Evolutionary conservation across 2,797 vertebrate genomes (phyloP).

Genomic region (Falco columbarius): DNA sequence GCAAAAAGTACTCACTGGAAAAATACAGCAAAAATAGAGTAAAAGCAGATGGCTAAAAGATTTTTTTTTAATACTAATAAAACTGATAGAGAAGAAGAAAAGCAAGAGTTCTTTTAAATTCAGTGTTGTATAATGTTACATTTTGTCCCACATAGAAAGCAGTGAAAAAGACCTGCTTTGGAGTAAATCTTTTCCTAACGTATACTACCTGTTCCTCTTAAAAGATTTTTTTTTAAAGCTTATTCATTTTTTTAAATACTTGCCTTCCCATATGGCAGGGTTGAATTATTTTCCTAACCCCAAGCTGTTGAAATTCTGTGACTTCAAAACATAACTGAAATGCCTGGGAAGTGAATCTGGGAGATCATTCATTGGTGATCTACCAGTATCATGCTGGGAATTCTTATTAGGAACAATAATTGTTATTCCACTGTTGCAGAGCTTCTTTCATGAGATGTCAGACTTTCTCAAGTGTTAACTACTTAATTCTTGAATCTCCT

Average conservation of each 20-base stretch:
- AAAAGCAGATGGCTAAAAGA: not conserved
- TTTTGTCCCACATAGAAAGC: not conserved
- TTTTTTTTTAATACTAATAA: not conserved
- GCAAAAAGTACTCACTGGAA: not conserved
- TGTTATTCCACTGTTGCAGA: not conserved
- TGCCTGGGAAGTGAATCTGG: not conserved
- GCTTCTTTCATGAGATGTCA: not conserved
- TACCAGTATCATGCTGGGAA: not conserved
- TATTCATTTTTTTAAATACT: not conserved
- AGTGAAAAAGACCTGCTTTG: not conserved
- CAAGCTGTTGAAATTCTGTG: not conserved
- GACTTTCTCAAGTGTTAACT: not conserved
- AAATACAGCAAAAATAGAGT: conserved; percentile 13
- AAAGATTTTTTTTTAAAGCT: not conserved
- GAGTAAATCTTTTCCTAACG: not conserved
- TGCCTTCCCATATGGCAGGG: not conserved
- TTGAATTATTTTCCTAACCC: not conserved
- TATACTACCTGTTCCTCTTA: not conserved
- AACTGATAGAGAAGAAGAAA: not conserved
- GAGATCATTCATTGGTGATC: not conserved
- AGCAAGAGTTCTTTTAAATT: not conserved
- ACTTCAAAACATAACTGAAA: not conserved
- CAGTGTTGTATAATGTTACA: not conserved
- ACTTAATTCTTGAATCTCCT: not conserved
- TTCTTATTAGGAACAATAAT: not conserved